phyloP scores from a whole-genome alignment of 2,113 vertebrate genomes.

The Odobenus rosmarus region DNA sequence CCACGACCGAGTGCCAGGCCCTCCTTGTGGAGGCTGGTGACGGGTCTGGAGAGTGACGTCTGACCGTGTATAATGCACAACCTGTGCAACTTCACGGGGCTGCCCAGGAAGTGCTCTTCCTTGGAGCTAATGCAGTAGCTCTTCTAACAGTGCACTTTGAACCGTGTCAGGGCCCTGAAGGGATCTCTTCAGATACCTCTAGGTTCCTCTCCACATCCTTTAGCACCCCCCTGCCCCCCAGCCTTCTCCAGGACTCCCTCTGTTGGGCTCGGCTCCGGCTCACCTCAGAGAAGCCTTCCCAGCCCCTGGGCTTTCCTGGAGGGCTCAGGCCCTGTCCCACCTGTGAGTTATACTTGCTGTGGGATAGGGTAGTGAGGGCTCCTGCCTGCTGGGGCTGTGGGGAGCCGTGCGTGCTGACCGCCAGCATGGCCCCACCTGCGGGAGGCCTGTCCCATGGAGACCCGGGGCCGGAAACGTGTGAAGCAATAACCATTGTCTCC shows the following conservation, averaged over 20 bases:
- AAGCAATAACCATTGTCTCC: background rate
- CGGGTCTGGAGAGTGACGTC: background rate
- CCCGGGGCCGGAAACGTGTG: background rate
- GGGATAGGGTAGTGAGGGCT: fast-evolving
- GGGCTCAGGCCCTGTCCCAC: background rate
- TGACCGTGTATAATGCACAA: background rate
- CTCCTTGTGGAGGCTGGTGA: background rate
- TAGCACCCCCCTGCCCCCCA: no score
- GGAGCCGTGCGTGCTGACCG: fast-evolving
- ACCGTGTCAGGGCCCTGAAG: background rate
- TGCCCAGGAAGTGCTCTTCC: background rate
- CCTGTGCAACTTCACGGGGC: background rate
- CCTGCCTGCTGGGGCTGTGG: background rate
- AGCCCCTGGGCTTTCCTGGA: background rate
- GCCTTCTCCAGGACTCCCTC: background rate
- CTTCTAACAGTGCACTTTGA: background rate
- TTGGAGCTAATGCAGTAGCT: background rate
- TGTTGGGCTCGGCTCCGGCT: background rate
- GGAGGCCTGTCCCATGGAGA: fast-evolving
- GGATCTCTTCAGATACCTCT: background rate
- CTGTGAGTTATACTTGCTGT: fast-evolving
- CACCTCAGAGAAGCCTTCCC: background rate
- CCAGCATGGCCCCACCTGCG: background rate
- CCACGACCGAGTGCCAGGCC: background rate
- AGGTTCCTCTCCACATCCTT: background rate